Base-by-base conservation (phyloP, 2,888 invertebrate genomes). In the Drepanosiphum platanoidis region DNA sequence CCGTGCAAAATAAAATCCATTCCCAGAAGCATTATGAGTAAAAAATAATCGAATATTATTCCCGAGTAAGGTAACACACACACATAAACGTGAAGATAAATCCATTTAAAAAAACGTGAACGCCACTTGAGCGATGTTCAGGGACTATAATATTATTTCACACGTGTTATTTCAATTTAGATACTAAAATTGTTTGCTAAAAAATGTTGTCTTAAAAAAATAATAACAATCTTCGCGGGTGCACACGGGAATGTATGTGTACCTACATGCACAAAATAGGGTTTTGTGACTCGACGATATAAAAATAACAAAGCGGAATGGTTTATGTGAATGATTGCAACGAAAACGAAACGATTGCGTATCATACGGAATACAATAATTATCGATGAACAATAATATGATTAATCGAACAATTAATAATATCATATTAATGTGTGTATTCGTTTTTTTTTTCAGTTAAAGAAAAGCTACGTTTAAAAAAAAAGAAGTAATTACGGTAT, bases 121-220 rank as follows among this genome's bases (percentile, higher is more conserved):
- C 15, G 34, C 7, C 75, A 52, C 75, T 18, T 5, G 22, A 52
- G 52, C 22, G 42, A 13, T 42, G 13, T 74, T 52, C 32, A 34
- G 52, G 2, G 32, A 15, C 13, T 13, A 52, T 75, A 58, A 75
- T 75, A 34, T 58, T 58, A 52, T 74, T 74, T 52, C 52, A 7
- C 13, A 32, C 52, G 7, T 52, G 74, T 74, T 74, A 75, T 75
- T 52, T 75, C 75, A 75, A 58, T 58, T 58, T 75, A 13, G 32
- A 75, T 58, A 75, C 34, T 34, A 52, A 75, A 75, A 58, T 58
- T 52, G 75, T 75, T 75, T 58, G 52, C 52, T 34, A 5, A 34
- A n/a, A 52, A 34, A 58, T 72, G 39, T 46, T 30, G 30, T 30
- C 30, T 72, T 30, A 72, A 42, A 72, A 71, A 71, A 72, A 72